Base-by-base conservation (phyloP, 2,797 vertebrate genomes). In the Myripristis jacobus region DNA sequence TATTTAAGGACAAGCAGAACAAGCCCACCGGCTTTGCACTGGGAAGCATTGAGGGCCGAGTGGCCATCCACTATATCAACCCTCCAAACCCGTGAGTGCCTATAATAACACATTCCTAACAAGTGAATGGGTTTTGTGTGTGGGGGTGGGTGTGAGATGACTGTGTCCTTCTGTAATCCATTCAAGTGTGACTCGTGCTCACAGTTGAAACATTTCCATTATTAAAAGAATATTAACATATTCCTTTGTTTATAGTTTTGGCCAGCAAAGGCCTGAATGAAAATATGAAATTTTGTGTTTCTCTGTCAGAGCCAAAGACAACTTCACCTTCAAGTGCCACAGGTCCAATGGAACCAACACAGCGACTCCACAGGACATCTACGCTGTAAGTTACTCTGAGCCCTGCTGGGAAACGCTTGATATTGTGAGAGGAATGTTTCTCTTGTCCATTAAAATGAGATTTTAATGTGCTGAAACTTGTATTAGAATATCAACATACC, bases 261-360 rank as follows among this genome's bases (percentile, higher is more conserved):
- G 21, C 12, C 12, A 21, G 21, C 13, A 46, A 47, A 12, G 7
- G 3, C 38, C 31, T 44, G 10, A 54, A 6, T 15, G 1, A 24
- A 31, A 51, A 38, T 3, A 3, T 70, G 12, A 61, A 21, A 8
- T 47, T 3, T 65, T 50, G 0, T 68, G 6, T 70, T 41, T 72
- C 16, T 7, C 2, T 54, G 54, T 54, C 63, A 99, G 97, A 48
- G 96, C 97, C 89, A 99, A 99, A 94, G 98, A 99, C 88, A 99
- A 99, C 92, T 99, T 99, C 80, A 99, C 98, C 79, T 99, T 99
- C 84, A 99, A 99, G 91, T 99, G 98, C 89, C 98, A 99, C 87
- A 94, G 98, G 59, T 99, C 98, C 58, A 99, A 99, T n/a, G 98
- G 98, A 84, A 98, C 97, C 73, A 99, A 99, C 86, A 98, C 97